These are phyloP conservation scores for Peromyscus leucopus DNA, from an alignment of 2,113 vertebrate genomes.

Conservation along the genomic window DNA sequence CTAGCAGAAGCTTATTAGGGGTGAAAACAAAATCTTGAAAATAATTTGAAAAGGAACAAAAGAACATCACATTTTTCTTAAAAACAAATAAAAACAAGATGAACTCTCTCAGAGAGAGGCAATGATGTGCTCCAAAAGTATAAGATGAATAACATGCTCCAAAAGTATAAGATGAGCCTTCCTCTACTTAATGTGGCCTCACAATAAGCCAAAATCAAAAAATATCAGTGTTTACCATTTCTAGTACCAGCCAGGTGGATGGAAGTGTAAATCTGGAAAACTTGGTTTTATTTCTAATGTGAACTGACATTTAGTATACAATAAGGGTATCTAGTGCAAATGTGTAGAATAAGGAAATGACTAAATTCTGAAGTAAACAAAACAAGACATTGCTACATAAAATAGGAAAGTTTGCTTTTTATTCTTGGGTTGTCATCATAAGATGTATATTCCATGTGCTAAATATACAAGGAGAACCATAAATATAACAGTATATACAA, in stretches of 20 bases:
- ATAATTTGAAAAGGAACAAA: conserved; percentile 27
- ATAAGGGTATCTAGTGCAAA: conserved; percentile 46
- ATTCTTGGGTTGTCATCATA: background rate
- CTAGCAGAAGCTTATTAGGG: conserved; percentile 20
- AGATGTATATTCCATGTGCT: background rate
- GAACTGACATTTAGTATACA: conserved; percentile 52
- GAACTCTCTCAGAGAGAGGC: conserved; percentile 30
- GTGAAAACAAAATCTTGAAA: background rate
- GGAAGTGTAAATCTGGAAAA: background rate
- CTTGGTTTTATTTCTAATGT: conserved; percentile 30
- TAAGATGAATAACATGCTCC: background rate
- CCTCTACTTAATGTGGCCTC: background rate
- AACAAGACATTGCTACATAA: background rate
- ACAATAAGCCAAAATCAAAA: conserved; percentile 37
- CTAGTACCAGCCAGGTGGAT: background rate
- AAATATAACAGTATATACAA: background rate
- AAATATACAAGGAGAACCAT: background rate
- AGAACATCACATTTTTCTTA: background rate
- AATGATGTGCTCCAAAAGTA: conserved; percentile 16
- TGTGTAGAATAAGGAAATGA: background rate
- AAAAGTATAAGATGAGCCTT: background rate
- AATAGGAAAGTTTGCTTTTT: background rate
- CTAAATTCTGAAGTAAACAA: conserved; percentile 48
- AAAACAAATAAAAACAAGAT: background rate
- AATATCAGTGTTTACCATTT: background rate